Base-by-base conservation (phyloP, 2,888 invertebrate genomes). In the Idaea straminata region DNA sequence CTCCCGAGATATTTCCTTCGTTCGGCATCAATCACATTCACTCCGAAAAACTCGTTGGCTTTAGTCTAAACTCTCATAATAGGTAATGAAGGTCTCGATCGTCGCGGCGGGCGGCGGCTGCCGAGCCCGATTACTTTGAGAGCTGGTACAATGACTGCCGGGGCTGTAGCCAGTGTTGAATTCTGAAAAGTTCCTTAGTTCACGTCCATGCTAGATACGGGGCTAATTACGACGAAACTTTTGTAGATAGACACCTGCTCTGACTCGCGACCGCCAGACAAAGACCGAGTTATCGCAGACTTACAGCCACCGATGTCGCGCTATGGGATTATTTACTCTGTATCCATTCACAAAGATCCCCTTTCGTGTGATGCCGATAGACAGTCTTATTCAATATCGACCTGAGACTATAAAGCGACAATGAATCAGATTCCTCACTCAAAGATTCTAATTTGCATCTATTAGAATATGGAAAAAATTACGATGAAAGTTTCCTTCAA, bases 1-100 rank as follows among this genome's bases (percentile, higher is more conserved):
- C 88, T 91, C 87, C 83, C 86, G 85, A 89, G 92, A 91, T 91
- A 91, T 92, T 92, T 91, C 87, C 89, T 91, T 86, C 84, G 85
- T 81, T 87, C 80, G 85, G 91, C 91, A 92, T 92, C 92, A 92
- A 92, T 92, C 92, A 92, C 91, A 92, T 91, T 91, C 90, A 89
- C 88, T 91, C 81, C 86, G 87, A 92, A 92, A 92, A 92, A 91
- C 91, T 92, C 90, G 88, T 91, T 91, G 91, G 91, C 91, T 91
- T 92, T 90, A 92, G 92, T 92, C 91, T 92, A 91, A 92, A 92
- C 90, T 92, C 92, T 91, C 91, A 91, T 92, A 92, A 92, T 92
- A 92, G 92, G 91, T 92, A 92, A 92, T 92, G 90, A 90, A 91
- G 89, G 89, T 87, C 87, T 84, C 85, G 87, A 89, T 89, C 88